These are phyloP conservation scores for Theodoxus fluviatilis DNA, from an alignment of 2,888 invertebrate species.

Conservation along the genomic window DNA sequence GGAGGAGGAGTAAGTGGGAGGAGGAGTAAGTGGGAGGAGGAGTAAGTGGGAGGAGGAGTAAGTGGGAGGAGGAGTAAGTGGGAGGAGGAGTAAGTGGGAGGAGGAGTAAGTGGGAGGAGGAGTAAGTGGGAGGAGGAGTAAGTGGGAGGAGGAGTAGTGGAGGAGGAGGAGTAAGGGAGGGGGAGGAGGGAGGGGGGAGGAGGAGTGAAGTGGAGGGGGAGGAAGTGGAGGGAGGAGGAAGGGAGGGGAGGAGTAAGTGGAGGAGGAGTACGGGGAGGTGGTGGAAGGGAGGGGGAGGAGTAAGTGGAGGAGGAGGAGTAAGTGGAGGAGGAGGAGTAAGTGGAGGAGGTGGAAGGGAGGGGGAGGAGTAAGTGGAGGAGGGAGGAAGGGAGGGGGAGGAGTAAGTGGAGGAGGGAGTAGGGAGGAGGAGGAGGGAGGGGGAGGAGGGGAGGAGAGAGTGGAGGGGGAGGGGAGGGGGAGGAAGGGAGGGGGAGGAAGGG, in stretches of 20 bases:
- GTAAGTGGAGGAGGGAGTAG: background rate
- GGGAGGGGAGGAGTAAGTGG: background rate
- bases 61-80: too few relatives aligned
- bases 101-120: too few relatives aligned
- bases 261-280: background rate
- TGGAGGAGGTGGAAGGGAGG: background rate
- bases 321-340: background rate
- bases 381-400: background rate
- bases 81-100: too few relatives aligned
- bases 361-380: background rate
- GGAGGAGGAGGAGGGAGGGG: too few relatives aligned
- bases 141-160: too few relatives aligned
- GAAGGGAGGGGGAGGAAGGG: too few relatives aligned
- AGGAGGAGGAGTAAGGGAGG: background rate
- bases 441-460: background rate
- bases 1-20: too few relatives aligned
- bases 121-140: too few relatives aligned
- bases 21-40: too few relatives aligned
- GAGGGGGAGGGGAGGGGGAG: background rate
- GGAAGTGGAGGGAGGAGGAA: background rate
- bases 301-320: background rate
- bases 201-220: background rate
- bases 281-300: conserved; percentile 12
- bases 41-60: too few relatives aligned
- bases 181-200: background rate